Base-by-base conservation (phyloP, 2,797 vertebrate genomes). In the Streptopelia turtur region DNA sequence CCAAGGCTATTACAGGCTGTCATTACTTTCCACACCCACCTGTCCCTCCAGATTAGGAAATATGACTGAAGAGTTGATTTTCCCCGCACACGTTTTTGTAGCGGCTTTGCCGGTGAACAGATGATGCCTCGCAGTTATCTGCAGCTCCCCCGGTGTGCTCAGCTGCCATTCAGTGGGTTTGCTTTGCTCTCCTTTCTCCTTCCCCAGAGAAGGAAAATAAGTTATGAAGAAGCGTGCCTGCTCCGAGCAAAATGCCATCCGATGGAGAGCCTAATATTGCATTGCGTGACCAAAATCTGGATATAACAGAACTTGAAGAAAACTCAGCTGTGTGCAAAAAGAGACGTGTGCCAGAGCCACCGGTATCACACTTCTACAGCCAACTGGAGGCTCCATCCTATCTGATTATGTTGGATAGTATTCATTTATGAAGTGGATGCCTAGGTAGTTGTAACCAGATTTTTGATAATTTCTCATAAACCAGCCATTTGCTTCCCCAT, bases 21-120 rank as follows among this genome's bases (percentile, higher is more conserved):
- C 90, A 61, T 82, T 86, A 27, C 65, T 88, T 82, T 59, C 93
- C 93, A 95, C 87, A 90, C 91, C 91, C 94, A 88, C 72, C 74
- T 86, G 85, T 95, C 93, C 91, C 93, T 88, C 77, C 83, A 82
- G 91, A 86, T 88, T 75, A 93, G 90, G 85, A 86, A 88, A 91
- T 75, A 35, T 2, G 47, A 81, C 53, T 93, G 93, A 90, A 65
- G 80, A 90, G 55, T 1, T 81, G 85, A 15, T 95, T 96, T 88
- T 93, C 83, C 82, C 86, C 47, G 0, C 65, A 43, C 6, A 6
- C 9, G 79, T 69, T 69, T 35, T 10, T 9, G 4, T 13, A 2
- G 37, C 16, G 0, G 75, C 25, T 0, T 12, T 89, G 93, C 87
- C 91, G 88, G 69, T 0, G 74, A 91, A 5, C 95, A 95, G 95